Evolutionary conservation across 2,113 vertebrate genomes (phyloP).

Genomic region (Lampris megalopsis): DNA sequence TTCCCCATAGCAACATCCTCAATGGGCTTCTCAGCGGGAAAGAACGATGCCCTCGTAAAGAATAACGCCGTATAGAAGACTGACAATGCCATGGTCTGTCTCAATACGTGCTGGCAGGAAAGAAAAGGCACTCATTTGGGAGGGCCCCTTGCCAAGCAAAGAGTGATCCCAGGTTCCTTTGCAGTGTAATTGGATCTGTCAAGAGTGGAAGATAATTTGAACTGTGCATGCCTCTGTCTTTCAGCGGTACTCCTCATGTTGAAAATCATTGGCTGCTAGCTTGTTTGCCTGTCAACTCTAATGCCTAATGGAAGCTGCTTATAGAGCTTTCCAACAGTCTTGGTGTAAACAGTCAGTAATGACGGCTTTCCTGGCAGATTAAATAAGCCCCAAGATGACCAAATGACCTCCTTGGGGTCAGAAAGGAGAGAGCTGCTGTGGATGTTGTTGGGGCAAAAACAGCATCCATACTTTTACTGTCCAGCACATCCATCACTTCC

Average conservation of each 20-base stretch:
- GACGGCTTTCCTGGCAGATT: slow-evolving; percentile 28
- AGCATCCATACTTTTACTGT: slow-evolving; percentile 9
- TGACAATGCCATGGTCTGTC: slow-evolving; percentile 42
- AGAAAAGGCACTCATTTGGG: slow-evolving; percentile 23
- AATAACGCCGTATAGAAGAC: slow-evolving; percentile 30
- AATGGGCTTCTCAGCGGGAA: slow-evolving; percentile 35
- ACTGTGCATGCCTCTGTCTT: slow-evolving; percentile 20
- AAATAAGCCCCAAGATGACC: slow-evolving; percentile 26
- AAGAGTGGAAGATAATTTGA: slow-evolving; percentile 31
- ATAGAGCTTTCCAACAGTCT: slow-evolving; percentile 14
- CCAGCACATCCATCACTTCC: slow-evolving; percentile 27
- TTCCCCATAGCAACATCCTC: slow-evolving; percentile 66
- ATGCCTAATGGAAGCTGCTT: slow-evolving; percentile 30
- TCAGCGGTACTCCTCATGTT: slow-evolving; percentile 15
- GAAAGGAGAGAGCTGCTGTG: not conserved
- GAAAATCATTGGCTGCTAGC: slow-evolving; percentile 11
- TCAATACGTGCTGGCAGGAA: slow-evolving; percentile 5
- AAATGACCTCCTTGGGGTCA: slow-evolving; percentile 9
- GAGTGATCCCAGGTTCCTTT: slow-evolving; percentile 27
- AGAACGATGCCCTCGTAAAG: slow-evolving; percentile 45
- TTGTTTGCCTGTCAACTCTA: slow-evolving; percentile 30
- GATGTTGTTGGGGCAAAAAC: slow-evolving; percentile 11
- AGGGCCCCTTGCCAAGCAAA: slow-evolving; percentile 14
- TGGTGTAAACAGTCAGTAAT: slow-evolving; percentile 27
- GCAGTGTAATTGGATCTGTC: slow-evolving; percentile 53